Evolutionary conservation across 1,140 invertebrate genomes (phyloP).

Genomic region (Mylabris phalerata): DNA sequence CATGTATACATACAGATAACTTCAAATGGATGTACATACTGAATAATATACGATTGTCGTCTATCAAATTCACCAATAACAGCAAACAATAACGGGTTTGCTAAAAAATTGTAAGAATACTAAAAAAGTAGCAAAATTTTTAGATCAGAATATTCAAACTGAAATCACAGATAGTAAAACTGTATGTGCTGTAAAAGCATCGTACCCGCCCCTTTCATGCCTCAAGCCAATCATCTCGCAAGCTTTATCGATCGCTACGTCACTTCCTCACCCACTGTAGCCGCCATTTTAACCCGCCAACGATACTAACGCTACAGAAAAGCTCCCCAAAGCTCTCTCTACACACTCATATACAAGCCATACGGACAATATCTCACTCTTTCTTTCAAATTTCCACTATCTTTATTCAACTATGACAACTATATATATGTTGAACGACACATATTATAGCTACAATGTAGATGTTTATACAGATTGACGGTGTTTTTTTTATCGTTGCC

Average conservation of each 20-base stretch:
- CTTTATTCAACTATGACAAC: no score
- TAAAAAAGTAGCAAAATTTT: conserved; percentile 8
- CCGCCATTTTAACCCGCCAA: conserved; percentile 38
- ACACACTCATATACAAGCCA: conserved; percentile 3
- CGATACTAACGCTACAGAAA: neutral
- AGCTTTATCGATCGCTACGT: conserved; percentile 40
- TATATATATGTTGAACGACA: neutral
- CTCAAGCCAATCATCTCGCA: conserved; percentile 32
- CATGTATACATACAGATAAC: no score
- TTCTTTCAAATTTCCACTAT: no score
- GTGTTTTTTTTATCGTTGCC: conserved; percentile 17
- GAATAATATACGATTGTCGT: no score
- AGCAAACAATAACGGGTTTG: no score
- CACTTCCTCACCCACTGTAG: conserved; percentile 35
- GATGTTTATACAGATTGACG: conserved; percentile 30
- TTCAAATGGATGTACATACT: no score
- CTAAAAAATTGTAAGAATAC: no score
- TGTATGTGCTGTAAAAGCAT: conserved; percentile 22
- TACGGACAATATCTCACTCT: neutral
- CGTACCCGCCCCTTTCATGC: conserved; percentile 24
- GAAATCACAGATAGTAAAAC: conserved; percentile 36
- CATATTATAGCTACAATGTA: conserved; percentile 18
- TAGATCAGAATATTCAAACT: conserved; percentile 21
- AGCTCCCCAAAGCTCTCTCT: conserved; percentile 10
- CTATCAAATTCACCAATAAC: no score